These are phyloP conservation scores for Anarhynchus alexandrinus DNA, from an alignment of 2,113 vertebrate genomes.

Conservation along the genomic window DNA sequence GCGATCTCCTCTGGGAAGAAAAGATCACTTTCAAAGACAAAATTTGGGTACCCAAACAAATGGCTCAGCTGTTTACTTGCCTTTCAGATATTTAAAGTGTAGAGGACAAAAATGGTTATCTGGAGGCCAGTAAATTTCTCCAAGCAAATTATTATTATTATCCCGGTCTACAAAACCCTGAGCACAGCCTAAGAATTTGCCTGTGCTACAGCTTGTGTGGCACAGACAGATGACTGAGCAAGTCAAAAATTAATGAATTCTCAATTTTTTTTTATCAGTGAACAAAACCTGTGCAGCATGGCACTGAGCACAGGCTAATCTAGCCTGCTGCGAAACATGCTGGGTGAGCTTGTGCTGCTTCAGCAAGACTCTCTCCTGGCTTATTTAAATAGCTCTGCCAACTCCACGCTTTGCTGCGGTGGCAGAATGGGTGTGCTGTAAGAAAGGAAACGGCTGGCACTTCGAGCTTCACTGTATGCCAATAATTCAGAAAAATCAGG, in stretches of 20 bases:
- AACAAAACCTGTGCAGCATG: neutral
- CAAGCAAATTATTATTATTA: neutral
- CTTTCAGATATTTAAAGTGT: neutral
- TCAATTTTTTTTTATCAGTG: neutral
- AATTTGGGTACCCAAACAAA: neutral
- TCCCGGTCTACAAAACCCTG: neutral
- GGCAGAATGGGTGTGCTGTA: neutral
- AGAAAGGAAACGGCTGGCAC: conserved; percentile 5
- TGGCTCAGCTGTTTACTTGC: neutral
- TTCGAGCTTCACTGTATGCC: neutral
- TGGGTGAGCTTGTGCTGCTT: neutral
- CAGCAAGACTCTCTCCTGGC: neutral
- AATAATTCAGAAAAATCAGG: neutral
- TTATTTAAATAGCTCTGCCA: conserved; percentile 7
- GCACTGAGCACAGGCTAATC: neutral
- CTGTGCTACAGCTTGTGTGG: neutral
- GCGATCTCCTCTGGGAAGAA: neutral
- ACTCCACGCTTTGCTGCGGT: neutral
- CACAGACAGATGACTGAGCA: neutral
- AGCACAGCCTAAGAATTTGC: neutral
- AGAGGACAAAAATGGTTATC: neutral
- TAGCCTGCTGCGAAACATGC: neutral
- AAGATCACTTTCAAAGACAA: neutral
- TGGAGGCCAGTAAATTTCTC: neutral
- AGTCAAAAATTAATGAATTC: neutral